Base-by-base conservation (phyloP, 2,797 vertebrate species). In the Saxicola maurus region DNA sequence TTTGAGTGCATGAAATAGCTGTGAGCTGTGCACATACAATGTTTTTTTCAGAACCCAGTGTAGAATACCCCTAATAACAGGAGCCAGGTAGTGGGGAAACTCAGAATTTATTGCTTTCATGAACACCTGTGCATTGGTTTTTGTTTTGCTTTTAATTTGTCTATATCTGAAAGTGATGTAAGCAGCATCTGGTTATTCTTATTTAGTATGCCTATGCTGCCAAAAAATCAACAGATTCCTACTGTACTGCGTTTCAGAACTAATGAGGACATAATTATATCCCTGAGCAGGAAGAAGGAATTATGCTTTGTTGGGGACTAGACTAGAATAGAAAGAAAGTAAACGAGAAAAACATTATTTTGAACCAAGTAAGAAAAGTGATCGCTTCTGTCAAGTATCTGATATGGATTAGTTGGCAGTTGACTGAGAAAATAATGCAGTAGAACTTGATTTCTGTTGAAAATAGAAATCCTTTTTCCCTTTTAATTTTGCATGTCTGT, bases 241-340 rank as follows among this genome's bases (percentile, higher is more conserved):
- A 92, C 78, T 80, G 73, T 92, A 96, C 87, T 95, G 73, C 59
- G 60, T 95, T 85, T 96, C 92, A 86, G 84, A 95, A 91, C 92
- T 96, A 96, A 95, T 96, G 94, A 92, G 96, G 91, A 86, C 81
- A 60, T 95, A 94, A 93, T 96, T 92, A 93, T 93, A 95, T 94
- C 66, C 91, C 87, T 92, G 82, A 94, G 91, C 92, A 95, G 85
- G 67, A 95, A 95, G 85, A 92, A 91, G 69, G 86, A 94, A 93
- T 93, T 95, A 75, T 23, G 67, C 64, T 91, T 94, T 93, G 64
- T 96, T 95, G 82, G 77, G 55, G 79, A 73, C 67, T 92, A 89
- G 93, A 84, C 65, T 82, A 84, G 67, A 93, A 83, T 62, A 95
- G 86, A 87, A 91, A 79, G 69, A 40, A 79, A 91, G 82, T 48